These are phyloP conservation scores for Dione vanillae DNA, from an alignment of 2,888 invertebrate genomes.

Conservation along the genomic window DNA sequence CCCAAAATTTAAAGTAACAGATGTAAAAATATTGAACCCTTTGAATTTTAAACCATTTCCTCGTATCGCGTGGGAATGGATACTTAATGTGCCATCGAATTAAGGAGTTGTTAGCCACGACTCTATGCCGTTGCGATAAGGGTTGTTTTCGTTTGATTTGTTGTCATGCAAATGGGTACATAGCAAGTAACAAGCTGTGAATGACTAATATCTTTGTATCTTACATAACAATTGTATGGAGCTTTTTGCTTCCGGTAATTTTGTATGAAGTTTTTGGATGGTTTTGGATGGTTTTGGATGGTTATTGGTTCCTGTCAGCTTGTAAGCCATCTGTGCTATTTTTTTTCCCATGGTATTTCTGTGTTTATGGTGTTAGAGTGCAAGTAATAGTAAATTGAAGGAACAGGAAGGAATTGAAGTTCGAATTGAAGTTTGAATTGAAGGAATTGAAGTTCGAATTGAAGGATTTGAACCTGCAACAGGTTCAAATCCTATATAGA, in stretches of 20 bases:
- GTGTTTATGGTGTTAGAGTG: no score
- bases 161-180: slow-evolving; percentile 10
- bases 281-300: slow-evolving; percentile 23
- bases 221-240: slow-evolving; percentile 49
- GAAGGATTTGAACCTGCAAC: background rate
- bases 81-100: slow-evolving; percentile 28
- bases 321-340: background rate
- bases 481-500: background rate
- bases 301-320: background rate
- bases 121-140: background rate
- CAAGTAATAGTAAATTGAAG: no score
- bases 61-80: slow-evolving; percentile 55
- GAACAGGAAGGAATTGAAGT: no score
- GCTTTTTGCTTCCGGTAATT: slow-evolving; percentile 52
- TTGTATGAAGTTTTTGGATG: background rate
- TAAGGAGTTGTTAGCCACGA: background rate
- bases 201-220: slow-evolving; percentile 52
- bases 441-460: no score
- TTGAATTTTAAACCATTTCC: slow-evolving; percentile 53
- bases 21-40: slow-evolving; percentile 53
- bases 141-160: background rate
- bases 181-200: slow-evolving; percentile 47
- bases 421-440: no score
- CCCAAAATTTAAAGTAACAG: slow-evolving; percentile 47
- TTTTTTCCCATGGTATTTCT: background rate